A percentile compares a stretch with the other conserved stretches of the same genome.
Conservation (phyloP, 2,113 vertebrate genomes). For the Neodontobutis hainanensis region DNA sequence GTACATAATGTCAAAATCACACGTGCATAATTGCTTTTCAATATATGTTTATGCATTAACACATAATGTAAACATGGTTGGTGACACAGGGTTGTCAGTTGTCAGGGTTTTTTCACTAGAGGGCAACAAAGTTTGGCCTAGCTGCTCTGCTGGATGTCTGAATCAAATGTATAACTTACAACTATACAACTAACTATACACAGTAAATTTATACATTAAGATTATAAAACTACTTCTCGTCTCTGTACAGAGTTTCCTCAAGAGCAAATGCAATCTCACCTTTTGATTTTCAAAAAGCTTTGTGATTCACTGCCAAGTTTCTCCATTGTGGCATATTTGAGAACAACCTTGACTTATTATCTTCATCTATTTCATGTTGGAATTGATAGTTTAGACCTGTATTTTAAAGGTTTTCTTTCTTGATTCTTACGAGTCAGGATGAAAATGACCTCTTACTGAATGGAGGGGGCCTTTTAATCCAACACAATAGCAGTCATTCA, state of each 20-base stretch:
- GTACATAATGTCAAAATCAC: no score
- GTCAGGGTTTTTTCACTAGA: conserved; percentile 29
- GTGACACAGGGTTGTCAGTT: background rate
- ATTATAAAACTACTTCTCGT: no score
- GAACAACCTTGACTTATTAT: conserved; percentile 41
- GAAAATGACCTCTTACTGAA: conserved; percentile 64
- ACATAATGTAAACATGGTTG: no score
- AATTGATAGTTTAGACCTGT: background rate
- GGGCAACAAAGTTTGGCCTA: conserved; percentile 22
- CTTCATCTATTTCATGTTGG: conserved; percentile 8
- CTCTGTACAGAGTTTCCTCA: background rate
- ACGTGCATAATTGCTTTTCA: no score
- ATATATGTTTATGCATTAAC: no score
- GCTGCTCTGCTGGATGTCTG: background rate
- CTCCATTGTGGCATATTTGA: conserved; percentile 14
- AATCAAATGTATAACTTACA: no score
- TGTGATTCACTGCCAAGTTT: conserved; percentile 36
- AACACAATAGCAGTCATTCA: conserved; percentile 69
- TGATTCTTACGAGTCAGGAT: conserved; percentile 37
- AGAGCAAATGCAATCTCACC: conserved; percentile 22
- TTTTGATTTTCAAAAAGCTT: conserved; percentile 13
- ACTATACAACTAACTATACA: no score
- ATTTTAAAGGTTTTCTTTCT: conserved; percentile 28
- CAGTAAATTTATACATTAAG: no score
- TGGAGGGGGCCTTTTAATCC: conserved; percentile 62